A percentile compares a stretch with the other conserved stretches of the same genome.
These are phyloP conservation scores for Dexiosoma caninum DNA, from an alignment of 2,888 invertebrate species.

Conservation along the genomic window DNA sequence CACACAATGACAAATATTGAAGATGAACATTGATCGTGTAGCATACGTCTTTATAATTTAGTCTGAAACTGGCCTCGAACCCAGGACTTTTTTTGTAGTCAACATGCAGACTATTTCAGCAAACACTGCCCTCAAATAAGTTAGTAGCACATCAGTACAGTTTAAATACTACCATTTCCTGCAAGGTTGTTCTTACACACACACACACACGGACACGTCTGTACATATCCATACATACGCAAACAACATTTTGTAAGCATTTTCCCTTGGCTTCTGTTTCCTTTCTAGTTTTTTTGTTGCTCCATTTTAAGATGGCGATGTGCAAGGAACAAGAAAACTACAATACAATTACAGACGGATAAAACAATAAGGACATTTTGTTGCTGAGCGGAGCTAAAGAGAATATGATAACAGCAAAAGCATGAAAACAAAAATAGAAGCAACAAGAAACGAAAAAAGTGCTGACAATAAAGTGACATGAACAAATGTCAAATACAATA, in stretches of 20 bases:
- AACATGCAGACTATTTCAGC: too few relatives aligned
- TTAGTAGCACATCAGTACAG: too few relatives aligned
- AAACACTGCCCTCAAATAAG: too few relatives aligned
- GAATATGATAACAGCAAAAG: constrained; percentile 8
- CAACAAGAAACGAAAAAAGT: constrained; percentile 54
- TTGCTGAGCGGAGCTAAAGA: neutral
- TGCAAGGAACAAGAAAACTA: constrained; percentile 19
- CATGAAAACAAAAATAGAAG: constrained; percentile 37
- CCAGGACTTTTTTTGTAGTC: too few relatives aligned
- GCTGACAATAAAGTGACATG: constrained; percentile 67
- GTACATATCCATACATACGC: too few relatives aligned
- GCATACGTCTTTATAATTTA: too few relatives aligned
- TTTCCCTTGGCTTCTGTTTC: too few relatives aligned
- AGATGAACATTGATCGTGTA: too few relatives aligned
- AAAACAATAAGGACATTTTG: constrained; percentile 1
- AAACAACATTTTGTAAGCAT: neutral
- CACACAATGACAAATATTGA: too few relatives aligned
- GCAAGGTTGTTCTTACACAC: constrained; percentile 21
- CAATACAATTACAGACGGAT: neutral
- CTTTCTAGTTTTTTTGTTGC: neutral
- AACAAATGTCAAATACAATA: constrained; percentile 68
- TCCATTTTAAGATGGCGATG: constrained; percentile 30
- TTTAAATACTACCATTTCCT: too few relatives aligned
- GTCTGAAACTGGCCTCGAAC: too few relatives aligned
- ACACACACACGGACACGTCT: constrained; percentile 12